These are phyloP conservation scores for Perizoma affinitatum DNA, from an alignment of 2,888 invertebrate genomes.

Conservation along the genomic window DNA sequence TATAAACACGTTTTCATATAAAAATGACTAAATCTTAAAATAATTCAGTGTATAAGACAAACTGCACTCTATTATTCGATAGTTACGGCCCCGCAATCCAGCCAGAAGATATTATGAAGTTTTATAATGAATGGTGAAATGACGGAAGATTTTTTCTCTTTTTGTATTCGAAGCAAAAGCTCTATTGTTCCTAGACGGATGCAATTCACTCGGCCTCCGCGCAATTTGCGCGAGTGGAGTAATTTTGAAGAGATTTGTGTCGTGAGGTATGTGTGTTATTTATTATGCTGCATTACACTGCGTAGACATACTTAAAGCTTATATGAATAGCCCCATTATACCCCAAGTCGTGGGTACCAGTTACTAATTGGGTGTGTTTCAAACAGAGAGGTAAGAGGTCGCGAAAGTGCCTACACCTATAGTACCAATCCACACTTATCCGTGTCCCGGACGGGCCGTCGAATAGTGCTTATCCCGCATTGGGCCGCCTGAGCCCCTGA, in stretches of 20 bases:
- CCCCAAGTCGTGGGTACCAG: no score
- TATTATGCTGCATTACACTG: background rate
- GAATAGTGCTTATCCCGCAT: no score
- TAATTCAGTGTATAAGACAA: no score
- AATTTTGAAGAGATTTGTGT: constrained; percentile 74
- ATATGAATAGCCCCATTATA: no score
- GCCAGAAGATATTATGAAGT: constrained; percentile 46
- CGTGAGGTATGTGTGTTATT: constrained; percentile 38
- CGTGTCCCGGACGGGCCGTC: no score
- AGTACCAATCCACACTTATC: no score
- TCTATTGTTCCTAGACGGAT: constrained; percentile 80
- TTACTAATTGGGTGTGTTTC: no score
- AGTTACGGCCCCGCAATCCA: constrained; percentile 15
- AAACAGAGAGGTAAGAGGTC: no score
- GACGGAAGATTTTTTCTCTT: constrained; percentile 66
- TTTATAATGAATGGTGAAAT: constrained; percentile 69
- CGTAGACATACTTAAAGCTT: background rate
- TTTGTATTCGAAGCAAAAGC: constrained; percentile 70
- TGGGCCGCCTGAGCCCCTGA: no score
- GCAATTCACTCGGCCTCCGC: constrained; percentile 79
- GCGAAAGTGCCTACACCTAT: no score
- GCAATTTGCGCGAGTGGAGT: constrained; percentile 80
- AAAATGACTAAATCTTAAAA: no score
- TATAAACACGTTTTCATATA: no score
- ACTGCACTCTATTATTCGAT: constrained; percentile 4